Evolutionary conservation across 2,888 invertebrate genomes (phyloP).

Genomic region (Lagria hirta): DNA sequence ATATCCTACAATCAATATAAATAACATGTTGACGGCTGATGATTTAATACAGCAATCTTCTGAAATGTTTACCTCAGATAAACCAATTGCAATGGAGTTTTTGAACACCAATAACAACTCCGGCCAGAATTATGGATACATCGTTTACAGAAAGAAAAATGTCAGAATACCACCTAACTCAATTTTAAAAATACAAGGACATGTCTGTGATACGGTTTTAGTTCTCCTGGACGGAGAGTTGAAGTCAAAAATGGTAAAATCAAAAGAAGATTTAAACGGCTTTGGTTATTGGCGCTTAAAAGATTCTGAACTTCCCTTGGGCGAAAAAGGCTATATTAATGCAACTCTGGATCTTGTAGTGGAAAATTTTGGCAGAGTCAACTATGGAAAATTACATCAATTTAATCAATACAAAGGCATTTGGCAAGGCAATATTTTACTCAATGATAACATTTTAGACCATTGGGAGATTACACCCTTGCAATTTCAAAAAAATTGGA

Average conservation of each 20-base stretch:
- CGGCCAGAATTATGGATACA: slow-evolving; percentile 62
- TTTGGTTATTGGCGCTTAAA: slow-evolving; percentile 54
- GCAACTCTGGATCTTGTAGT: slow-evolving; percentile 54
- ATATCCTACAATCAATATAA: slow-evolving; percentile 43
- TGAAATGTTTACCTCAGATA: slow-evolving; percentile 17
- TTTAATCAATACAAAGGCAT: slow-evolving; percentile 53
- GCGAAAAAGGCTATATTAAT: slow-evolving; percentile 31
- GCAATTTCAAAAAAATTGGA: slow-evolving; percentile 57
- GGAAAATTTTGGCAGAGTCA: slow-evolving; percentile 83
- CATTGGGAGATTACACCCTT: slow-evolving; percentile 57
- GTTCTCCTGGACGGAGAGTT: slow-evolving; percentile 54
- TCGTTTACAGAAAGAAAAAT: slow-evolving; percentile 55
- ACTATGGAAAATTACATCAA: slow-evolving; percentile 53
- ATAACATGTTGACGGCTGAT: slow-evolving; percentile 32
- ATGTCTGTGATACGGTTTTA: slow-evolving; percentile 57
- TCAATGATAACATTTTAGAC: slow-evolving; percentile 50
- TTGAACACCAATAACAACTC: slow-evolving; percentile 50
- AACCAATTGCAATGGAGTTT: slow-evolving; percentile 45
- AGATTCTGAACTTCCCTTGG: slow-evolving; percentile 44
- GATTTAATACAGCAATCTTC: slow-evolving; percentile 29
- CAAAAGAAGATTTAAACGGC: slow-evolving; percentile 41
- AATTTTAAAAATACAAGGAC: slow-evolving; percentile 47
- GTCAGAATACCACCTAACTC: slow-evolving; percentile 41
- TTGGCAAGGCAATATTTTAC: slow-evolving; percentile 53
- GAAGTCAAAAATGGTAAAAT: slow-evolving; percentile 43